Conservation (phyloP, 2,113 vertebrate species). For the Dryoscopus gambensis region DNA sequence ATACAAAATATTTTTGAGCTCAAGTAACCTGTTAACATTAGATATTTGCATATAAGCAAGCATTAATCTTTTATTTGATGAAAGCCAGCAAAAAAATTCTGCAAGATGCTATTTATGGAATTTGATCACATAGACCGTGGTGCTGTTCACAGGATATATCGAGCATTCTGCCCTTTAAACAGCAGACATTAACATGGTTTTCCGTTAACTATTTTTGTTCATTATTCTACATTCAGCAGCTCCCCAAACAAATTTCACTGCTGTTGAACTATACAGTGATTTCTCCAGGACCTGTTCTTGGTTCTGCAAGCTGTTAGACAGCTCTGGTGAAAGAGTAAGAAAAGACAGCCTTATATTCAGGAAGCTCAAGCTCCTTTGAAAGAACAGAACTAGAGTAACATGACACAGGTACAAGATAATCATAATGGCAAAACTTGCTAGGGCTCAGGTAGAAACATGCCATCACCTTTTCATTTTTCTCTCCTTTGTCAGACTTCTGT, state of each 20-base stretch:
- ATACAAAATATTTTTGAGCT: background rate
- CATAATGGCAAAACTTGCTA: background rate
- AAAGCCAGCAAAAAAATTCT: background rate
- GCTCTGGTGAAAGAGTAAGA: background rate
- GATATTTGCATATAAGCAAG: background rate
- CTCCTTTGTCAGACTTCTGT: background rate
- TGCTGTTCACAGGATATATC: background rate
- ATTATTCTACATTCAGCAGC: background rate
- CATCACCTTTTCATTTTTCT: background rate
- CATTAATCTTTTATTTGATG: background rate
- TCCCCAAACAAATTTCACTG: background rate
- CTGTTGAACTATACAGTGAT: background rate
- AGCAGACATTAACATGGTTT: background rate
- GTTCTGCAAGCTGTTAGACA: background rate
- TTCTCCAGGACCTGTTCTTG: background rate
- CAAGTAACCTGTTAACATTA: background rate
- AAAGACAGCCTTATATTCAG: background rate
- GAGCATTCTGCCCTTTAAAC: background rate
- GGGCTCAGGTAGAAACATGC: background rate
- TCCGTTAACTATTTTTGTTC: background rate
- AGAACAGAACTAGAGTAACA: background rate
- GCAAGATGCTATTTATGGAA: background rate
- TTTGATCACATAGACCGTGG: background rate
- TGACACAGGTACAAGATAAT: background rate
- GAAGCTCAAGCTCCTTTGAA: background rate